These are phyloP conservation scores for Cacoxenus indagator DNA, from an alignment of 2,888 invertebrate species.

Conservation along the genomic window DNA sequence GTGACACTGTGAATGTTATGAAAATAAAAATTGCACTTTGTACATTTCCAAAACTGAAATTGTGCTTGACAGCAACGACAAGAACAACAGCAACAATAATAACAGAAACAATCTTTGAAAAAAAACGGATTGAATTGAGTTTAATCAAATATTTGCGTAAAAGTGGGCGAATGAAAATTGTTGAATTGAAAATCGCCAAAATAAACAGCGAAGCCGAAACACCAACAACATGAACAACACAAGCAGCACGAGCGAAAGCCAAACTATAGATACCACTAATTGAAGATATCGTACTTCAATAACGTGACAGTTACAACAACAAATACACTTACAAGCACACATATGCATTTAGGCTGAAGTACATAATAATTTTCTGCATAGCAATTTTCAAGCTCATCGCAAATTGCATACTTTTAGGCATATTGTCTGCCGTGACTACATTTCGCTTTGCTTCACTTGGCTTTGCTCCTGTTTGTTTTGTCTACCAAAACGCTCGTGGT, in stretches of 20 bases:
- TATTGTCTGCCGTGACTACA: neutral
- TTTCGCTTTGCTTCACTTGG: constrained; percentile 1
- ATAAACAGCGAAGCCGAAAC: constrained; percentile 34
- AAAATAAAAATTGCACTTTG: constrained; percentile 23
- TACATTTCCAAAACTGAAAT: constrained; percentile 42
- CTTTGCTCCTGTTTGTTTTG: constrained; percentile 16
- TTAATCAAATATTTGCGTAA: constrained; percentile 36
- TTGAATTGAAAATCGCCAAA: constrained; percentile 40
- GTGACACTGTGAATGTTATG: neutral
- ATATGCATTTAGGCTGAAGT: neutral
- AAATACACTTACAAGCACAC: neutral
- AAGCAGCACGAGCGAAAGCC: too few relatives aligned
- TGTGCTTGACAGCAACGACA: constrained; percentile 32
- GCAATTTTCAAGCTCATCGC: neutral
- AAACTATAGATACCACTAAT: too few relatives aligned
- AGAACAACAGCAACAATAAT: neutral
- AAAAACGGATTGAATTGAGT: constrained; percentile 16
- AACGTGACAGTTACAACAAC: constrained; percentile 1
- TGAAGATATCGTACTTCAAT: neutral
- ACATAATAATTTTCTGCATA: neutral
- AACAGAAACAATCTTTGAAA: neutral
- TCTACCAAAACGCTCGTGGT: neutral
- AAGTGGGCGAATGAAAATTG: constrained; percentile 25
- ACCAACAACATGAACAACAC: neutral
- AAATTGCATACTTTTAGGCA: constrained; percentile 26